Conservation (phyloP, 1,140 invertebrate genomes). For the Centruroides vittatus region DNA sequence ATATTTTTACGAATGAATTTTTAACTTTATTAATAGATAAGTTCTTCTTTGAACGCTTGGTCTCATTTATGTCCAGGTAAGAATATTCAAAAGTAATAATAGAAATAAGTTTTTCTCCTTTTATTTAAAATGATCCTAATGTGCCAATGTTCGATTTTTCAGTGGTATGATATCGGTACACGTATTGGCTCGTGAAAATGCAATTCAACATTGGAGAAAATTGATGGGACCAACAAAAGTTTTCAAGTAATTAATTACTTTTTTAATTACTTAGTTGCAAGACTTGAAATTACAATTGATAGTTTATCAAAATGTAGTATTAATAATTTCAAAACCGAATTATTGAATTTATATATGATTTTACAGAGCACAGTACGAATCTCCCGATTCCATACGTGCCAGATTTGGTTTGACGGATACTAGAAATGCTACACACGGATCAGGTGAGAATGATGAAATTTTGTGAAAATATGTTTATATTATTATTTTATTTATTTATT, state of each 20-base stretch:
- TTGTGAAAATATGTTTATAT: no score
- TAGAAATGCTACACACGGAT: constrained; percentile 80
- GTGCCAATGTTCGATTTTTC: constrained; percentile 22
- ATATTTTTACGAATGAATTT: neutral
- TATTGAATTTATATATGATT: neutral
- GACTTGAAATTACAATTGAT: no score
- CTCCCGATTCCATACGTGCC: constrained; percentile 60
- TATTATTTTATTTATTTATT: no score
- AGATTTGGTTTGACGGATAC: constrained; percentile 78
- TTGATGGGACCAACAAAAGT: constrained; percentile 79
- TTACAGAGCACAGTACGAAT: constrained; percentile 56
- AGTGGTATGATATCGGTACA: constrained; percentile 68
- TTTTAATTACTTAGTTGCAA: no score
- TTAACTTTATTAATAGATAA: constrained; percentile 32
- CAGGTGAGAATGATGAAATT: constrained; percentile 39
- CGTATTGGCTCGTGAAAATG: constrained; percentile 56
- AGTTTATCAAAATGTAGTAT: no score
- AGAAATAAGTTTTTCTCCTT: constrained; percentile 1
- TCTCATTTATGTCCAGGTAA: constrained; percentile 72
- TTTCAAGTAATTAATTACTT: constrained; percentile 23
- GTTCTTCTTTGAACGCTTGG: constrained; percentile 74
- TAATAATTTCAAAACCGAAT: no score
- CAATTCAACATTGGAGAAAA: constrained; percentile 59
- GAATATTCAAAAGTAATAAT: neutral
- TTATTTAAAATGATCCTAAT: constrained; percentile 1